phyloP scores from a whole-genome alignment of 2,888 invertebrate species.

The Epinotia bilunana region DNA sequence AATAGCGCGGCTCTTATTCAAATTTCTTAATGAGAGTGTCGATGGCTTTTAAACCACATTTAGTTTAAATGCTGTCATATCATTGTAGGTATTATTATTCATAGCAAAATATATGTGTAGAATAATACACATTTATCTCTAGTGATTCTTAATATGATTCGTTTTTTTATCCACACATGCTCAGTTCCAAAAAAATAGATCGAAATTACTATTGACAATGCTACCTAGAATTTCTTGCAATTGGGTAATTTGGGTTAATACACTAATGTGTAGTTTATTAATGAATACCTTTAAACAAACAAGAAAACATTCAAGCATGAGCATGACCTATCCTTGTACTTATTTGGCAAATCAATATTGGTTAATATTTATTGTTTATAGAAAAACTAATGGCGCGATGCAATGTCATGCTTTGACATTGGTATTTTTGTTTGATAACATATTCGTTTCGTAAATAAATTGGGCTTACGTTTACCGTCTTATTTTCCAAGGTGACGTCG shows the following conservation, averaged over 20 bases:
- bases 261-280: not conserved
- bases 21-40: constrained; percentile 23
- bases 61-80: not conserved
- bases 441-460: constrained; percentile 29
- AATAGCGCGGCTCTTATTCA: constrained; percentile 51
- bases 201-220: too few relatives aligned
- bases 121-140: not conserved
- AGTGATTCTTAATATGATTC: too few relatives aligned
- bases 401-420: constrained; percentile 21
- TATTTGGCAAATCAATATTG: constrained; percentile 32
- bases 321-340: constrained; percentile 28
- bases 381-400: constrained; percentile 34
- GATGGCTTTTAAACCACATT: not conserved
- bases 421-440: constrained; percentile 39
- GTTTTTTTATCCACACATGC: too few relatives aligned
- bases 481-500: constrained; percentile 6
- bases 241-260: too few relatives aligned
- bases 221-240: too few relatives aligned
- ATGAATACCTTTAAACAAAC: not conserved
- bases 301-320: not conserved
- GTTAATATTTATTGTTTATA: constrained; percentile 36
- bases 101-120: not conserved
- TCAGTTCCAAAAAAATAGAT: too few relatives aligned
- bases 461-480: constrained; percentile 2
- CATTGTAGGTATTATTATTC: not conserved